phyloP scores from a whole-genome alignment of 1,140 invertebrate genomes.

The Grapholita molesta region DNA sequence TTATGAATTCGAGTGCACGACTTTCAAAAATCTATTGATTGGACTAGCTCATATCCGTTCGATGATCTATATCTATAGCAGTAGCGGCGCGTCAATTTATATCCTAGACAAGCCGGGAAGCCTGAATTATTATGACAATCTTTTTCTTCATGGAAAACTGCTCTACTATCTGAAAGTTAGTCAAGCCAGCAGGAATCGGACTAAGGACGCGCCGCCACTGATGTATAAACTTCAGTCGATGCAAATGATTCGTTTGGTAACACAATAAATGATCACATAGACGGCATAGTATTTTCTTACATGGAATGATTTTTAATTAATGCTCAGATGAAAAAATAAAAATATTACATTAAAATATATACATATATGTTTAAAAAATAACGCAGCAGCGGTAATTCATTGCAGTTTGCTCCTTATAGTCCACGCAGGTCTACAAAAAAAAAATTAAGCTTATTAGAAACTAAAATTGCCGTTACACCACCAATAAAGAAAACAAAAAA shows the following conservation, averaged over 20 bases:
- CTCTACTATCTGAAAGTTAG: too few species aligned
- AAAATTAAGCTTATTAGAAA: conserved; percentile 17
- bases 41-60: too few species aligned
- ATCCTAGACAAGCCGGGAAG: too few species aligned
- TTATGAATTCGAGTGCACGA: too few species aligned
- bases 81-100: too few species aligned
- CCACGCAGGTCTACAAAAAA: conserved; percentile 40
- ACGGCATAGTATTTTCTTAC: conserved; percentile 15
- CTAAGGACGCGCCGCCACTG: not conserved
- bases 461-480: not conserved
- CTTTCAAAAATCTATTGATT: too few species aligned
- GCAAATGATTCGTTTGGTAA: not conserved
- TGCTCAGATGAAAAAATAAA: conserved; percentile 32
- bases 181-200: too few species aligned
- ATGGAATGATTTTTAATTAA: conserved; percentile 41
- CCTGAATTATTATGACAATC: too few species aligned
- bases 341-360: conserved; percentile 23
- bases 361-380: not conserved
- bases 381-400: not conserved
- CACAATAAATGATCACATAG: conserved; percentile 26
- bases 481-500: not conserved
- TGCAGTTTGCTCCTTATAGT: conserved; percentile 27
- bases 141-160: too few species aligned
- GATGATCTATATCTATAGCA: too few species aligned
- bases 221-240: not conserved